Conservation (phyloP, 2,113 vertebrate species). For the Oplegnathus fasciatus region DNA sequence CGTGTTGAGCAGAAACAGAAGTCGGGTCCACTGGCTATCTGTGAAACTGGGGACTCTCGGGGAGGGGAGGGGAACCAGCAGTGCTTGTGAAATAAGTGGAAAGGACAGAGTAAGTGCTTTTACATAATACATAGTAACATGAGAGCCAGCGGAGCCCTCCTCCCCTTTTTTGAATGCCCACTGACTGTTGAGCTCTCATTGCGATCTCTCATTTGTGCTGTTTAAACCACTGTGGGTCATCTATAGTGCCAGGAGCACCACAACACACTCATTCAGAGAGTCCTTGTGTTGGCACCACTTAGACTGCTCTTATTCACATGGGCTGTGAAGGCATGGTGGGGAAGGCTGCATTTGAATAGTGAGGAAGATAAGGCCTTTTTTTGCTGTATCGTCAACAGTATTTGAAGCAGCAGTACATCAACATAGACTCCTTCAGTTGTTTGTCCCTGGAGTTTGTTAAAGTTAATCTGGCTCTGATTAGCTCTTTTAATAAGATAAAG, state of each 20-base stretch:
- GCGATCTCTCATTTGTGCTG: conserved; percentile 33
- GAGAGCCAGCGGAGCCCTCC: conserved; percentile 48
- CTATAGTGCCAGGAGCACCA: conserved; percentile 46
- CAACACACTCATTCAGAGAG: conserved; percentile 49
- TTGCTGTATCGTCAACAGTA: background rate
- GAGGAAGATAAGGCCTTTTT: background rate
- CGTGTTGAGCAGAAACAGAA: conserved; percentile 37
- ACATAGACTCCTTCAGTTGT: conserved; percentile 22
- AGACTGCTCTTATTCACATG: conserved; percentile 18
- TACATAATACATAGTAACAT: conserved; percentile 76
- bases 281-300: conserved; percentile 53
- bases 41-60: conserved; percentile 31
- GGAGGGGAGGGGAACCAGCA: conserved; percentile 21
- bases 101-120: conserved; percentile 71
- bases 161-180: conserved; percentile 34
- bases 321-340: background rate
- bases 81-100: conserved; percentile 53
- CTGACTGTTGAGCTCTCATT: conserved; percentile 48
- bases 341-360: conserved; percentile 39
- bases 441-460: conserved; percentile 64
- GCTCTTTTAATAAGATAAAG: conserved; percentile 59
- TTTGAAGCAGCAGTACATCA: conserved; percentile 42
- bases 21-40: conserved; percentile 53
- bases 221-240: conserved; percentile 45
- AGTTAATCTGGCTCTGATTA: conserved; percentile 62